Percentiles rank a stretch among this genome's conserved stretches.
phyloP scores from a whole-genome alignment of 2,888 invertebrate genomes.

The Artemia sp. region DNA sequence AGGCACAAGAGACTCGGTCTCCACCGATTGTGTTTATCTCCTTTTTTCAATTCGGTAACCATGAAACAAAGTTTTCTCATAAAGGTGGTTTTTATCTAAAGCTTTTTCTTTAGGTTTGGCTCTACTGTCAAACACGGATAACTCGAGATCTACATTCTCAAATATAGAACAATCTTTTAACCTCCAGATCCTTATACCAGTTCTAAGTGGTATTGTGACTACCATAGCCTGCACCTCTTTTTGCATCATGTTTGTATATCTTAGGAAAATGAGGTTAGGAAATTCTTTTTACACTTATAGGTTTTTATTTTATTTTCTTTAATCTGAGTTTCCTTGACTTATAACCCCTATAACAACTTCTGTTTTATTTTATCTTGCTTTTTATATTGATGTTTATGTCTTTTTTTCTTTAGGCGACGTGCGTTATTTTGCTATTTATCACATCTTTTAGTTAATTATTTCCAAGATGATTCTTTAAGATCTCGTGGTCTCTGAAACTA shows the following conservation, averaged over 20 bases:
- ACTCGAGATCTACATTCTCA: background rate
- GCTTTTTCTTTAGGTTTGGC: background rate
- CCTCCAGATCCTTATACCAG: conserved; percentile 1
- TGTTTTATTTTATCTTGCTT: too few species aligned
- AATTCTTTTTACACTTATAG: too few species aligned
- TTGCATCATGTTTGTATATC: conserved; percentile 7
- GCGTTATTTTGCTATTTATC: too few species aligned
- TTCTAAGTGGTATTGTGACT: background rate
- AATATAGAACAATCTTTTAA: background rate
- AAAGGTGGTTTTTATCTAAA: background rate
- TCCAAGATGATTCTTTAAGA: too few species aligned
- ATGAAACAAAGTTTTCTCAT: background rate
- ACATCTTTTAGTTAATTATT: too few species aligned
- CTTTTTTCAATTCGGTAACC: background rate
- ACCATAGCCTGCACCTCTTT: background rate
- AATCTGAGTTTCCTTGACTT: too few species aligned
- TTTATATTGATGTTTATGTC: too few species aligned
- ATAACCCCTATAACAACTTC: too few species aligned
- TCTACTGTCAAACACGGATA: background rate
- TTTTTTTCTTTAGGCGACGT: too few species aligned
- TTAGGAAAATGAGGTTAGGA: conserved; percentile 3
- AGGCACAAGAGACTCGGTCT: too few species aligned
- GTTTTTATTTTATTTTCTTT: too few species aligned
- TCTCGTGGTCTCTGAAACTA: too few species aligned
- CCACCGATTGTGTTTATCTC: background rate